These are phyloP conservation scores for Hystrix brachyura DNA, from an alignment of 2,113 vertebrate genomes.

Conservation along the genomic window DNA sequence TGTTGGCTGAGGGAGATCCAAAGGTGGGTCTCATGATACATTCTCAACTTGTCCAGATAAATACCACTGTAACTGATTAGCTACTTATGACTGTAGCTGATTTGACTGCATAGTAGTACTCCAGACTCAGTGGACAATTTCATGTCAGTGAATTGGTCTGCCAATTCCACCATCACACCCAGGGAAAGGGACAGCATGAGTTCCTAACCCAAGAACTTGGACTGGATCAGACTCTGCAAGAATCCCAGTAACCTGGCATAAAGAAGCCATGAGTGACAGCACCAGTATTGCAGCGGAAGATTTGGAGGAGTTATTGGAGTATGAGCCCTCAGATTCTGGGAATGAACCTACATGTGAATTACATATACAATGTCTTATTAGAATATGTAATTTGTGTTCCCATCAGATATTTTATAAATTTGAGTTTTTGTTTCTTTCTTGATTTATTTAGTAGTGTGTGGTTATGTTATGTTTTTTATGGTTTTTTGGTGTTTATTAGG, in stretches of 20 bases:
- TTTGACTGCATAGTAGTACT: background rate
- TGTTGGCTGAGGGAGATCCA: no score
- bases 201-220: background rate
- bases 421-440: background rate
- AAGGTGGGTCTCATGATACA: no score
- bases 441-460: background rate
- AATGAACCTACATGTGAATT: background rate
- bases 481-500: no score
- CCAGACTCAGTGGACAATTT: background rate
- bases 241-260: background rate
- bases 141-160: background rate
- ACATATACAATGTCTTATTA: background rate
- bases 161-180: background rate
- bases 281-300: background rate
- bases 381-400: background rate
- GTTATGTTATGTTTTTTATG: background rate
- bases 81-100: background rate
- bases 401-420: background rate
- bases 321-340: background rate
- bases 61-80: no score
- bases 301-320: background rate
- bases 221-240: background rate
- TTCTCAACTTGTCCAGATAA: no score
- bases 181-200: background rate
- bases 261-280: background rate